Evolutionary conservation across 2,113 vertebrate genomes (phyloP), one percentile per base, ranked within the genome.

Genomic region (Noturus placidus): DNA sequence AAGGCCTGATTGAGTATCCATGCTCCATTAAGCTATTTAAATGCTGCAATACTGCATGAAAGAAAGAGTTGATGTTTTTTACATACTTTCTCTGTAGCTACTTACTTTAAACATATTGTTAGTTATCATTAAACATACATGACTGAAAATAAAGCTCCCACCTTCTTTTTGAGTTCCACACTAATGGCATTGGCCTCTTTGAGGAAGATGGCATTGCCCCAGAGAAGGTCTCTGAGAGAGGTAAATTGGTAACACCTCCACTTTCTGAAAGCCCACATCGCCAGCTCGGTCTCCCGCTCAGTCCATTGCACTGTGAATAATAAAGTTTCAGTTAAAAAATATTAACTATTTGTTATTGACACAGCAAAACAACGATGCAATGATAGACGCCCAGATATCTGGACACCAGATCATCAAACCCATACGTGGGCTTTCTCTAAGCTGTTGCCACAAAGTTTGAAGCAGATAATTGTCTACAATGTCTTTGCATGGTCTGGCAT

Each of bases 171-270:
- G 56, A 99, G 96, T 88, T 99, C 98, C 61, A 99, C 98, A 0
- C 98, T 98, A 93, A 99, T 99, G 86, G 98, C 98, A 0, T 99
- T 99, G 92, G 98, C 98, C 92, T 99, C 98, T 91, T 99, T 99
- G 5, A 99, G 96, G 90, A 99, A 99, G 92, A 99, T 97, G 87
- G 98, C 98, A 0, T 99, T 99, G 85, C 98, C 98, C 98, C 98
- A 99, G 22, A 99, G 93, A 83, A 96, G 95, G 93, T 99, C 98
- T 0, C 98, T 95, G 4, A 99, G 96, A 0, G 98, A 99, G 5
- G 98, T 99, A 94, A 99, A 99, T 92, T 99, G 98, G 94, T 99
- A 99, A 93, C 96, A 97, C 84, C 96, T 96, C 98, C 98, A 99
- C 91, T 98, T 99, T 35, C 98, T 95, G 92, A 97, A 99, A 91